These are phyloP conservation scores for Pipistrellus nathusii DNA, from an alignment of 2,797 vertebrate genomes.

Conservation along the genomic window DNA sequence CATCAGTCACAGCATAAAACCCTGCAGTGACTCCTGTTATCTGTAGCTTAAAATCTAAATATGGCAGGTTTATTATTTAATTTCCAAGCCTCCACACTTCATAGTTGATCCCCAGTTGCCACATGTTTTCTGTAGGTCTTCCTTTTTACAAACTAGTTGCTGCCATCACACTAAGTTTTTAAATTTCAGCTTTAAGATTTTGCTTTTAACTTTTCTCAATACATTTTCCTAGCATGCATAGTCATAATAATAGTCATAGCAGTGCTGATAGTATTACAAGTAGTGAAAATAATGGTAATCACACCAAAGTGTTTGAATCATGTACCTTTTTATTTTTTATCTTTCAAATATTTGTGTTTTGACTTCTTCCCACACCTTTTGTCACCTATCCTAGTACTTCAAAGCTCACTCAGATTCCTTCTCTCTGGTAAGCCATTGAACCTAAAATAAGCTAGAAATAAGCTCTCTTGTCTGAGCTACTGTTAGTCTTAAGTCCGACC, in stretches of 20 bases:
- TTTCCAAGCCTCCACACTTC: not conserved
- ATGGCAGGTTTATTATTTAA: not conserved
- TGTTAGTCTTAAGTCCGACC: not conserved
- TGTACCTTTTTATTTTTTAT: not conserved
- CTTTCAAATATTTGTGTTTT: not conserved
- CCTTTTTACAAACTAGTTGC: not conserved
- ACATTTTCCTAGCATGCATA: no score
- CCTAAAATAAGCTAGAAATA: not conserved
- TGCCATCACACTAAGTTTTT: not conserved
- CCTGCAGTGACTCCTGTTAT: not conserved
- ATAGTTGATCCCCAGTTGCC: not conserved
- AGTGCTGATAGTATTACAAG: not conserved
- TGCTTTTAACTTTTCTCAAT: not conserved
- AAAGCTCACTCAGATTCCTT: not conserved
- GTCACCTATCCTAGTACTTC: accelerated
- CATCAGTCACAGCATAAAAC: no score
- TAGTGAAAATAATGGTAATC: not conserved
- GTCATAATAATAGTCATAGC: accelerated
- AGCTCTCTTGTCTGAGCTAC: not conserved
- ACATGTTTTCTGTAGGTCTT: not conserved
- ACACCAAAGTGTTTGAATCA: not conserved
- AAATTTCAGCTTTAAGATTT: not conserved
- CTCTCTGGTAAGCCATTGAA: not conserved
- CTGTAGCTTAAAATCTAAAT: not conserved
- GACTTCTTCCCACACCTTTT: not conserved